Percentiles rank a stretch among this genome's conserved stretches.
Evolutionary conservation across 2,888 invertebrate species (phyloP).

Genomic region (Eupithecia pulchellata): DNA sequence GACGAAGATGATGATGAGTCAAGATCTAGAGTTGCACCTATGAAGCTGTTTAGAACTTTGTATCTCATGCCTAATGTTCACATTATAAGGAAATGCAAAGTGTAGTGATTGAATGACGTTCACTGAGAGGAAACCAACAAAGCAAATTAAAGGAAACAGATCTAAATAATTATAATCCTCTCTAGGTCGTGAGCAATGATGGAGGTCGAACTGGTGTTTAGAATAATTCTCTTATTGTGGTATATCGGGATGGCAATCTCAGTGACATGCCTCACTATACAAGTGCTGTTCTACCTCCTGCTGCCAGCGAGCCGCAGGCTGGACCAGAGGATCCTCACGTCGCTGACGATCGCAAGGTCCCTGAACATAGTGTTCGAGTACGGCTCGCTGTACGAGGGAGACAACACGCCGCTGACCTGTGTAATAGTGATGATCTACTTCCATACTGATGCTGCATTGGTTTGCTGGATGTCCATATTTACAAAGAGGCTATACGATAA

Average conservation of each 20-base stretch:
- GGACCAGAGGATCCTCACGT: conserved; percentile 27
- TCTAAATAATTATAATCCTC: neutral
- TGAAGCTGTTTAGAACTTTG: neutral
- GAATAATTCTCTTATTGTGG: conserved; percentile 23
- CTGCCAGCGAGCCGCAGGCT: conserved; percentile 23
- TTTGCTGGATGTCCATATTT: conserved; percentile 30
- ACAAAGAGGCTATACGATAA: conserved; percentile 24
- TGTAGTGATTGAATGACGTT: neutral
- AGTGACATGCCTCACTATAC: conserved; percentile 17
- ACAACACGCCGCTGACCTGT: conserved; percentile 9
- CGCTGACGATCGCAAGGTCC: conserved; percentile 25
- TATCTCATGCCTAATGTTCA: no score
- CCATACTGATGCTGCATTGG: conserved; percentile 22
- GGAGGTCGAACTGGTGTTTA: conserved; percentile 20
- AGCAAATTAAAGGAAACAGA: conserved; percentile 1
- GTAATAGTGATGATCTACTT: conserved; percentile 18
- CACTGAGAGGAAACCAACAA: neutral
- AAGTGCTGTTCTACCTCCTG: conserved; percentile 21
- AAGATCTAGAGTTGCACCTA: neutral
- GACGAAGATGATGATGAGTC: neutral
- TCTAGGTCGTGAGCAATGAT: conserved; percentile 11
- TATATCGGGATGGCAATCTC: conserved; percentile 21
- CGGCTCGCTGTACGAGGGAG: conserved; percentile 22
- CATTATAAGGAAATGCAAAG: neutral
- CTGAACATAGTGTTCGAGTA: conserved; percentile 26